A percentile compares a stretch with the other conserved stretches of the same genome.
Evolutionary conservation across 2,888 invertebrate genomes (phyloP).

Genomic region (Andrena praecox): DNA sequence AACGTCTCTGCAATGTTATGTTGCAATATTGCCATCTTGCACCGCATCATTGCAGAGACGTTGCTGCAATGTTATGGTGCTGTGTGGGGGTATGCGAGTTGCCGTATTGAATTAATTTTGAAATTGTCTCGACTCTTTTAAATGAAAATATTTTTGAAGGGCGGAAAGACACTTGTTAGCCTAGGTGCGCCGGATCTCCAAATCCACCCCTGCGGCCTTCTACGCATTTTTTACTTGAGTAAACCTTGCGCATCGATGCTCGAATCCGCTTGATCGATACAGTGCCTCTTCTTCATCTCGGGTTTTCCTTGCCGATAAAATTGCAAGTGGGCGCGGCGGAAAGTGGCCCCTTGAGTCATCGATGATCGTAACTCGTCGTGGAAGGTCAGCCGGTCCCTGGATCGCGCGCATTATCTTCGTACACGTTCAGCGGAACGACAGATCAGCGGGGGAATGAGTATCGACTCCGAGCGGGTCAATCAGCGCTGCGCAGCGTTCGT

Average conservation of each 20-base stretch:
- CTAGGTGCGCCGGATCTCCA: too few species aligned
- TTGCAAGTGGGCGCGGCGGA: slow-evolving; percentile 33
- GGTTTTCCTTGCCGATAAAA: slow-evolving; percentile 65
- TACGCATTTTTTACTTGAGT: too few species aligned
- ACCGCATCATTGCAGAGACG: too few species aligned
- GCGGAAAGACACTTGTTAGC: too few species aligned
- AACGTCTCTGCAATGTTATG: too few species aligned
- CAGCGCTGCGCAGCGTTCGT: slow-evolving; percentile 24
- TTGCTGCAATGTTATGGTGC: too few species aligned
- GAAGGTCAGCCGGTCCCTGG: slow-evolving; percentile 32
- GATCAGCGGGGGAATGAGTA: background rate
- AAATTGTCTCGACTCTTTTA: too few species aligned
- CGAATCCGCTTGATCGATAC: background rate
- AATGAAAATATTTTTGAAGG: too few species aligned
- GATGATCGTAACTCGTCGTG: slow-evolving; percentile 27
- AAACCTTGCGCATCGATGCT: background rate
- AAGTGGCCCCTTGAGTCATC: slow-evolving; percentile 47
- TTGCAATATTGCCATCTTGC: too few species aligned
- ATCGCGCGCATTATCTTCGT: slow-evolving; percentile 10
- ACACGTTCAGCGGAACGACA: background rate
- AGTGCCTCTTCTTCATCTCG: background rate
- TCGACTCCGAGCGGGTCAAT: slow-evolving; percentile 1
- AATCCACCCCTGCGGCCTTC: too few species aligned
- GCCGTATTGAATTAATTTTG: too few species aligned
- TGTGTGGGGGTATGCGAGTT: too few species aligned